Base-by-base conservation (phyloP, 2,888 invertebrate species). In the Andrena camellia region DNA sequence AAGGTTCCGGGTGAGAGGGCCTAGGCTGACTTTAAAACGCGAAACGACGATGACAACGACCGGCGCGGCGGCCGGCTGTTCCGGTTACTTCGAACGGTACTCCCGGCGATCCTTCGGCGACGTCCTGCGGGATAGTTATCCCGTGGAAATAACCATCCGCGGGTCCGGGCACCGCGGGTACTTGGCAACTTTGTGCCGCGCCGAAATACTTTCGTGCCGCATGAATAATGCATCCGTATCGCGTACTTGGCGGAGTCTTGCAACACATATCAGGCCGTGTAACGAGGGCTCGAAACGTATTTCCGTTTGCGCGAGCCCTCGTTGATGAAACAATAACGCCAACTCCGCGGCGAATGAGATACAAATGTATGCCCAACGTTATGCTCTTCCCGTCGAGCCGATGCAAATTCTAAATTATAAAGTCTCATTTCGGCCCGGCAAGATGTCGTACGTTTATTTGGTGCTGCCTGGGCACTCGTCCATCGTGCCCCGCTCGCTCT, bases 1-100 rank as follows among this genome's bases (percentile, higher is more conserved):
- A 77, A 83, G 90, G 86, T 91, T 88, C 90, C 90, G 90, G 88
- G 88, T 88, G 89, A 90, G 86, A 85, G 87, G 85, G 84, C 76
- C 57, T 83, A 83, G 42, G 85, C 68, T 63, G 79, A 84, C 84
- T 87, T 86, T 83, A 84, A 81, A 89, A 89, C 81, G 83, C 84
- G 87, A 85, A 84, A 86, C 85, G 83, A 88, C 85, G 84, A 87
- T 75, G 84, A 86, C 79, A 73, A 82, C 66, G 72, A 63, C 71
- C 62, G 79, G 73, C 78, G 48, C 57, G 63, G 10, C 48, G 66
- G 48, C 59, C 79, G 78, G 31, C 69, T 79, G 87, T 88, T 88
- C 86, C 86, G 88, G 80, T 84, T 82, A 78, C 71, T 76, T 76
- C 81, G 69, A 80, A 86, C 86, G 82, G 81, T 80, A 81, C 81